phyloP scores from a whole-genome alignment of 2,797 vertebrate species.

The Knipowitschia caucasica region DNA sequence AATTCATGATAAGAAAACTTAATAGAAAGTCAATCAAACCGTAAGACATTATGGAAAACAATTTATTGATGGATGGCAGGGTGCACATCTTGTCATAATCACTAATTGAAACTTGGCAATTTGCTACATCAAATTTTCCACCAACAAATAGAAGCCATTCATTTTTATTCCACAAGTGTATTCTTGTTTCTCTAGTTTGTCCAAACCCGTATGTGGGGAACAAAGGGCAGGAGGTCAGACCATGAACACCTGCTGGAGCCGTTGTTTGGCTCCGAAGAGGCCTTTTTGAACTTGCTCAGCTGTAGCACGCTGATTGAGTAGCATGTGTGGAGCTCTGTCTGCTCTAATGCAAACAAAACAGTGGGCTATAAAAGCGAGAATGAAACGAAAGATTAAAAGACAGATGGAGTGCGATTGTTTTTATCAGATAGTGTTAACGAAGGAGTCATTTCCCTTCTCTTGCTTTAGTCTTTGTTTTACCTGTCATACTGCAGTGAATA shows the following conservation, averaged over 20 bases:
- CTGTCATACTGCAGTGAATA: no score
- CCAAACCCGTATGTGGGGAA: conserved; percentile 9
- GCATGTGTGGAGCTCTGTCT: conserved; percentile 23
- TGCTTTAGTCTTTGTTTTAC: no score
- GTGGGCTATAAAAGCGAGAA: conserved; percentile 29
- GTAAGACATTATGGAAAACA: no score
- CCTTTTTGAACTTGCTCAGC: conserved; percentile 69
- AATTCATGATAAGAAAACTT: no score
- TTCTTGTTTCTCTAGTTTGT: not conserved
- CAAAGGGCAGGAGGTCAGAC: conserved; percentile 28
- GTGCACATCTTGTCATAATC: no score
- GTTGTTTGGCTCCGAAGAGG: conserved; percentile 67
- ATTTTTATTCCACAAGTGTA: no score
- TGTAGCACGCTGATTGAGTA: conserved; percentile 44
- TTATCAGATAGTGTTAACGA: not conserved
- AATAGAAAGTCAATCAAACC: no score
- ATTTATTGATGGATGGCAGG: no score
- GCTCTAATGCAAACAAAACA: conserved; percentile 26
- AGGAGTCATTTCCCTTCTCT: no score
- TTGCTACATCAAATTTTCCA: not conserved
- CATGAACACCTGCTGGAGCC: conserved; percentile 71
- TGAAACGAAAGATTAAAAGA: conserved; percentile 14
- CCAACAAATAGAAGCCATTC: not conserved
- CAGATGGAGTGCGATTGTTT: conserved; percentile 1
- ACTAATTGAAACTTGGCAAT: not conserved